A percentile compares a stretch with the other conserved stretches of the same genome.
Evolutionary conservation across 2,888 invertebrate species (phyloP).

Genomic region (Lampropteryx suffumata): DNA sequence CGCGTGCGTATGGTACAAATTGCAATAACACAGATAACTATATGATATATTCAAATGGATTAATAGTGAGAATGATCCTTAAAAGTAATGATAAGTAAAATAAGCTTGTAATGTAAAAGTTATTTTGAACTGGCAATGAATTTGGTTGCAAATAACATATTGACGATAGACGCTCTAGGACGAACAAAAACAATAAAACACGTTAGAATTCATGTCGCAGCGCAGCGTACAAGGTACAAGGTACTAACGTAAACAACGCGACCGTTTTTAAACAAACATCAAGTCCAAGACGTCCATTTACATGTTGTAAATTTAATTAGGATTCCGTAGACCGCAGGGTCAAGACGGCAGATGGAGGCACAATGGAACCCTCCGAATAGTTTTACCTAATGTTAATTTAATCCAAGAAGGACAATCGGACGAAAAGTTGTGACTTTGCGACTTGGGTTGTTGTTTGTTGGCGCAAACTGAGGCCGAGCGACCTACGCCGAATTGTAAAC

Average conservation of each 20-base stretch:
- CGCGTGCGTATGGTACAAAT: too few species aligned
- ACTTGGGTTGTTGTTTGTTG: constrained; percentile 55
- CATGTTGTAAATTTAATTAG: constrained; percentile 81
- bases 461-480: constrained; percentile 37
- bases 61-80: too few species aligned
- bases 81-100: too few species aligned
- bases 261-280: constrained; percentile 63
- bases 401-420: constrained; percentile 73
- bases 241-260: constrained; percentile 31
- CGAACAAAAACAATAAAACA: background rate
- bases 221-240: constrained; percentile 7
- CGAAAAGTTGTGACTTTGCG: constrained; percentile 69
- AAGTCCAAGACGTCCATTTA: constrained; percentile 66
- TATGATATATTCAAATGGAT: too few species aligned
- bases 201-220: constrained; percentile 9
- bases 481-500: constrained; percentile 12
- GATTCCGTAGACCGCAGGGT: constrained; percentile 66
- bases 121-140: too few species aligned
- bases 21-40: too few species aligned
- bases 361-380: constrained; percentile 63
- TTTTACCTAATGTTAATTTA: constrained; percentile 81
- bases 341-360: constrained; percentile 50
- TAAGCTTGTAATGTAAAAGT: too few species aligned
- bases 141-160: too few species aligned
- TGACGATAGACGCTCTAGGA: too few species aligned